Percentiles rank a stretch among this genome's conserved stretches.
Conservation (phyloP, 2,888 invertebrate genomes). For the Brachyptera risi region DNA sequence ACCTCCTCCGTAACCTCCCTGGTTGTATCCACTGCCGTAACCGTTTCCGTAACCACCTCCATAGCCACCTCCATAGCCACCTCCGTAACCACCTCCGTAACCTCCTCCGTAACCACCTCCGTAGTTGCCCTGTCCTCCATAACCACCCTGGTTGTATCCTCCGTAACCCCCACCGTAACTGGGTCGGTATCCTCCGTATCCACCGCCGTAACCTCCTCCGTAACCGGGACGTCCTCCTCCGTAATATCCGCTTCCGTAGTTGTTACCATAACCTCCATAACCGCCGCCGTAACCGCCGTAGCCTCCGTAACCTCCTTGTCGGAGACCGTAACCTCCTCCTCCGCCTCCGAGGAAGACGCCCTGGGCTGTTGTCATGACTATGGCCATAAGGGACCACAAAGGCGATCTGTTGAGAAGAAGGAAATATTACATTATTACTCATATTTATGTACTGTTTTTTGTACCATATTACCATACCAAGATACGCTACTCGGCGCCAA, state of each 20-base stretch:
- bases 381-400: not conserved
- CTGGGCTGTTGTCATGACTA: not conserved
- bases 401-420: not conserved
- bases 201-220: too few relatives aligned
- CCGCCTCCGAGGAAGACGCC: not conserved
- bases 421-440: too few relatives aligned
- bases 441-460: too few relatives aligned
- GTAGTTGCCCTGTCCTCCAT: not conserved
- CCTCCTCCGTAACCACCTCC: constrained; percentile 6
- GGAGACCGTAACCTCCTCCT: not conserved
- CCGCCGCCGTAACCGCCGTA: too few relatives aligned
- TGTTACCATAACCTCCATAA: too few relatives aligned
- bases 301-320: not conserved
- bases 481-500: too few relatives aligned
- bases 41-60: not conserved
- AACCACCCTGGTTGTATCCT: not conserved
- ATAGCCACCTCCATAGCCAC: not conserved
- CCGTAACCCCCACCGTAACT: not conserved
- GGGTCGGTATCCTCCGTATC: not conserved
- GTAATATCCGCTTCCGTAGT: too few relatives aligned
- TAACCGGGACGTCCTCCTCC: too few relatives aligned
- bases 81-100: not conserved
- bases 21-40: not conserved
- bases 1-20: too few relatives aligned
- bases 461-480: too few relatives aligned